Base-by-base conservation (phyloP, 2,797 vertebrate genomes). In the Brachyrhaphis roseni region DNA sequence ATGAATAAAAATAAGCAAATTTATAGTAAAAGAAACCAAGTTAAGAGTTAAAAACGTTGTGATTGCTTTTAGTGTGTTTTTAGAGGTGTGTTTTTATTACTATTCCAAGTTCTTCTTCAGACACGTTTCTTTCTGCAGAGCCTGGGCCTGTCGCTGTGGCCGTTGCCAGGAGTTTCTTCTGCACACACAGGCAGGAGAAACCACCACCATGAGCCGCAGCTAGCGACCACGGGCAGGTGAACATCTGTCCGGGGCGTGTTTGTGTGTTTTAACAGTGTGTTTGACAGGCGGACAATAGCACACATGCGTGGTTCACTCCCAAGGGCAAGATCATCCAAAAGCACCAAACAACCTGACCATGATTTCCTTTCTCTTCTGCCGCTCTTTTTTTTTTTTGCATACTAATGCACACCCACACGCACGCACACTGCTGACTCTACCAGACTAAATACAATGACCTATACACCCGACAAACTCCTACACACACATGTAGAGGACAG, bases 241-340 rank as follows among this genome's bases (percentile, higher is more conserved):
- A 83, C 86, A 78, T 87, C 83, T 86, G 86, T 89, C 80, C 82
- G 66, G 66, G 36, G 87, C 87, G 80, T 39, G 77, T 82, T 81
- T 78, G 72, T 76, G 26, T 68, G 74, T 81, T 59, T 75, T 64
- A 57, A 77, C 76, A 75, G 46, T 66, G 66, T 77, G 47, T 85
- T 79, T 84, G 76, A 89, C 81, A 84, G 77, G 45, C 82, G 86
- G 88, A 91, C 90, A 92, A 86, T 86, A 82, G 55, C 55, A 81
- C 53, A 73, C 77, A 75, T 77, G 46, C 87, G 84, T 77, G 80
- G 89, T 82, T 89, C 81, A 83, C 84, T 89, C 83, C 36, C 91
- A 81, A 87, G 93, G 94, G 93, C 92, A 94, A 95, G 93, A 94
- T 94, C 93, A 93, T 90, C 89, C 90, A 95, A 91, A 94, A 91